Evolutionary conservation across 2,113 vertebrate species (phyloP).

Genomic region (Tapirus terrestris): DNA sequence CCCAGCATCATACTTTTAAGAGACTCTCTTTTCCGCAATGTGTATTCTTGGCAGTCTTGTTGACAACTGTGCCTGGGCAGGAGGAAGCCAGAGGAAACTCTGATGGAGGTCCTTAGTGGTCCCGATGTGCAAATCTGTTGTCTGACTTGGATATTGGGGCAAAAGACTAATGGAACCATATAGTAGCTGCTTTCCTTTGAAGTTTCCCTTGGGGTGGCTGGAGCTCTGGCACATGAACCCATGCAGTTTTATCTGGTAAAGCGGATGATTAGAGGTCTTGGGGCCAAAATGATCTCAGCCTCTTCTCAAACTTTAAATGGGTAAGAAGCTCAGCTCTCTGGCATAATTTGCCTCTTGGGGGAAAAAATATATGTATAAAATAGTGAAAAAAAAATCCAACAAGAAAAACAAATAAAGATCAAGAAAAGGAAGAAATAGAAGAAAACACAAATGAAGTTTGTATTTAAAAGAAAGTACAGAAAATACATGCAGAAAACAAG

Average conservation of each 20-base stretch:
- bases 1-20: background rate
- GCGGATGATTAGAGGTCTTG: background rate
- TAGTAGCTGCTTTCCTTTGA: background rate
- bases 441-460: background rate
- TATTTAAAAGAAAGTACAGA: background rate
- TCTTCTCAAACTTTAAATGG: background rate
- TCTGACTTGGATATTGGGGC: background rate
- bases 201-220: background rate
- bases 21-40: background rate
- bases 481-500: background rate
- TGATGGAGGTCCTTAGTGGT: background rate
- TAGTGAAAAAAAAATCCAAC: background rate
- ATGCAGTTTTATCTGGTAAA: background rate
- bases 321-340: background rate
- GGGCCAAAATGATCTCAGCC: background rate
- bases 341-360: background rate
- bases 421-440: background rate
- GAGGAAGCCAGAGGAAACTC: background rate
- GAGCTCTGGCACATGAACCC: background rate
- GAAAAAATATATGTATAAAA: background rate
- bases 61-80: background rate
- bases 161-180: background rate
- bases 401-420: background rate
- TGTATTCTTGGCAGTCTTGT: background rate
- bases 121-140: background rate